Evolutionary conservation across 2,888 invertebrate species (phyloP), one percentile per base, ranked within the genome.

Genomic region (Nowickia ferox): DNA sequence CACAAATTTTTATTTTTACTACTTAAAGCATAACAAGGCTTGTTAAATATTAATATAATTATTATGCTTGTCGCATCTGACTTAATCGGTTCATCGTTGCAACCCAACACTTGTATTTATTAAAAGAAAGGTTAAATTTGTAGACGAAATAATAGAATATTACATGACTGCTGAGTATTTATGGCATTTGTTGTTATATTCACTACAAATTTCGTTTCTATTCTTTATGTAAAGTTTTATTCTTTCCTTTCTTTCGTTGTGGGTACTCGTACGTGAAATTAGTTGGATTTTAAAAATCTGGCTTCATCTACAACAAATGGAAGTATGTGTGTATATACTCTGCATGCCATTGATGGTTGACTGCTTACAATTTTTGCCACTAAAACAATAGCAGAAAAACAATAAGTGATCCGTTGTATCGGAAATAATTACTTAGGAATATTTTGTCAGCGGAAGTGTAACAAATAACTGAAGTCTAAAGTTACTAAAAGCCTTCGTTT

Each of bases 341-440:
- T 59, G 11, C 30, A 30, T 38, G 19, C 10, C 22, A 40, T 22
- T 40, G 13, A 38, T 77, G 13, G 19, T 9, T 44, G 42, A 30
- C 17, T 30, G n/a, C 0, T 51, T n/a, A 68, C 46, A 53, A 15
- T 10, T 65, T 51, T 63, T 4, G 42, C 53, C 22, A 53, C 8
- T 44, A 53, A 44, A 42, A 71, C 15, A 44, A 40, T 0, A 61
- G 3, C 44, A 48, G 53, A 17, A 65, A 30, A 42, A 76, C 57
- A 15, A 8, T 11, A 66, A 15, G 8, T 30, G 40, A 81, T 59
- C 63, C 74, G 51, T 48, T 78, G 63, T 79, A 85, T 65, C 82
- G 85, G 85, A 85, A 85, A 75, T 82, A 85, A 85, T 85, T 85
- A 85, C 85, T 82, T 71, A 75, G 65, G 78, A 82, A 82, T 78